Evolutionary conservation across 1,140 invertebrate species (phyloP).

Genomic region (Aphis craccivora): DNA sequence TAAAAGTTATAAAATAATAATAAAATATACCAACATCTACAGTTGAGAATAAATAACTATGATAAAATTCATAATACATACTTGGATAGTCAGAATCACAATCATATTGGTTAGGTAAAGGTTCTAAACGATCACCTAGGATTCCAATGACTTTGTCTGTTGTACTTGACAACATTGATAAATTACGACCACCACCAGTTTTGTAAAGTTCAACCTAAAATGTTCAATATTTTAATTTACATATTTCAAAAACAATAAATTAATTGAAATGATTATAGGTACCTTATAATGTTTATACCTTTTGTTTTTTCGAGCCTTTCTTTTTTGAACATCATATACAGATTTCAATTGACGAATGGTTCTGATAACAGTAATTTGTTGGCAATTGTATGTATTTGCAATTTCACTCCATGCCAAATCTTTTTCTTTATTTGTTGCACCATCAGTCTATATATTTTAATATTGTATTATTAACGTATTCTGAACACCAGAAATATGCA

Average conservation of each 20-base stretch:
- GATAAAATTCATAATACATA: background rate
- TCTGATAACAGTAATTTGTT: background rate
- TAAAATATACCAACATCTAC: no score
- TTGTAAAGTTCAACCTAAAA: slow-evolving; percentile 8
- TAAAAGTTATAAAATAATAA: no score
- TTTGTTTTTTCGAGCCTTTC: background rate
- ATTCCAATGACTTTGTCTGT: background rate
- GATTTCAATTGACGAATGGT: background rate
- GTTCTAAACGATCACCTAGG: background rate
- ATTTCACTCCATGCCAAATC: background rate
- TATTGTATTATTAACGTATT: background rate
- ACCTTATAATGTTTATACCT: no score
- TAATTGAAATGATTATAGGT: background rate
- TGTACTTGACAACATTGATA: background rate
- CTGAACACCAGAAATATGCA: no score
- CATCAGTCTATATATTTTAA: background rate
- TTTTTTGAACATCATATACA: background rate
- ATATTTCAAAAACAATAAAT: background rate
- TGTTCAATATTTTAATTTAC: background rate
- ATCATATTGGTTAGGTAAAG: background rate
- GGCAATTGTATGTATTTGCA: background rate
- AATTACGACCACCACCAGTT: background rate
- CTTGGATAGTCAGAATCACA: background rate
- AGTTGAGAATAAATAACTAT: no score
- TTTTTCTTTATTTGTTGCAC: background rate